Base-by-base conservation (phyloP, 2,113 vertebrate species). In the Leptobrachium ailaonicum region DNA sequence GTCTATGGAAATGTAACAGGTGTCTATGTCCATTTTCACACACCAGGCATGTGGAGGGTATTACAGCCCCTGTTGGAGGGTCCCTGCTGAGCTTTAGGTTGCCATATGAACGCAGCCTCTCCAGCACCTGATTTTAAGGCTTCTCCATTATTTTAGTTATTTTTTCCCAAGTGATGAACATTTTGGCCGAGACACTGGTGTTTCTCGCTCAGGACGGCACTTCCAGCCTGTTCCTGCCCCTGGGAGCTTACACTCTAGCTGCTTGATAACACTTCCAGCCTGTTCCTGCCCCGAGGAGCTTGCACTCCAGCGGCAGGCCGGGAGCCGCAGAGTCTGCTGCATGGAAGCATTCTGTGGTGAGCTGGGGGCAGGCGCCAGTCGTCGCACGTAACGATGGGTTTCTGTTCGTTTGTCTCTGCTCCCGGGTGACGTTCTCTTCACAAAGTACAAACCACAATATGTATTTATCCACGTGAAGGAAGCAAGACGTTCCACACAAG, bases 111-210 rank as follows among this genome's bases (percentile, higher is more conserved):
- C 42, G 0, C 7, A 13, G 41, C 50, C 47, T 41, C n/a, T 3
- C 53, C 6, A 69, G 54, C 76, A 47, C 56, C 76, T 12, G 76
- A 70, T 70, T 41, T 62, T 47, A 11, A 11, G 9, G 53, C 41
- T 62, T 42, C 66, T 47, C 66, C 67, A 62, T 60, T 40, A 62
- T 62, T 20, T 72, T 71, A 71, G 71, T 72, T 58, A 40, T 40
- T 50, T 79, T 66, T 79, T 79, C 20, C 77, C 69, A 72, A 71
- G 71, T 79, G 77, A 71, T 58, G 64, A 50, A 50, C 14, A 42
- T 60, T 43, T 78, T 72, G 77, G 77, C 77, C 6, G 68, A 42
- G 69, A 41, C 10, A 41, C 13, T 71, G 41, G 41, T 71, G 56
- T 63, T 12, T 64, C 6, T 40, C 53, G 72, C 77, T 47, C 58